phyloP scores from a whole-genome alignment of 2,888 invertebrate species.

The Nomada lathburiana region DNA sequence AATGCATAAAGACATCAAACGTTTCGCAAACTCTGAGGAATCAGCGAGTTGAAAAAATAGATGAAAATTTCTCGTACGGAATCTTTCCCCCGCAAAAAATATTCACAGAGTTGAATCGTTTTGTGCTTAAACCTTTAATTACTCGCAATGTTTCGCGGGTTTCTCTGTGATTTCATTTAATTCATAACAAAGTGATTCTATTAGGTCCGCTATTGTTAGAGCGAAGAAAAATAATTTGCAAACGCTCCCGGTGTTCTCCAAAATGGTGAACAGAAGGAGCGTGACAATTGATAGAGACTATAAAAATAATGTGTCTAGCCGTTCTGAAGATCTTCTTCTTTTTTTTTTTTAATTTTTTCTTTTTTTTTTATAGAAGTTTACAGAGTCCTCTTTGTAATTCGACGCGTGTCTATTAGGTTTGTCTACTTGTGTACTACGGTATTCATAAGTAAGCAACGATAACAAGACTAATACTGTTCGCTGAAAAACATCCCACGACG shows the following conservation, averaged over 20 bases:
- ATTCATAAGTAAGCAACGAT: conserved; percentile 63
- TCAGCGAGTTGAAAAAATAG: not conserved
- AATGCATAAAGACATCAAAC: not conserved
- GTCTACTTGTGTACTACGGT: conserved; percentile 38
- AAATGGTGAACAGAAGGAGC: conserved; percentile 44
- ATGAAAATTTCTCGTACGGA: conserved; percentile 19
- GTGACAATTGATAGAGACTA: conserved; percentile 64
- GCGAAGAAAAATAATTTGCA: conserved; percentile 52
- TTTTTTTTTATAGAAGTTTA: conserved; percentile 57
- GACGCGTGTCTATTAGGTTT: conserved; percentile 41
- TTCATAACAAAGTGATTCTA: conserved; percentile 22
- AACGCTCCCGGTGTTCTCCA: conserved; percentile 19
- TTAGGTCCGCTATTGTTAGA: conserved; percentile 8
- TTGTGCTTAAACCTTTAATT: conserved; percentile 7
- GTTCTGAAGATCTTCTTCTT: conserved; percentile 44
- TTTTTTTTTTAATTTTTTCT: conserved; percentile 27
- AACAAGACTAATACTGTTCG: conserved; percentile 58
- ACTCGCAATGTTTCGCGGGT: not conserved
- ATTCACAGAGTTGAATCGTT: not conserved
- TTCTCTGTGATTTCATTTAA: not conserved
- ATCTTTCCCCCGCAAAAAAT: conserved; percentile 5
- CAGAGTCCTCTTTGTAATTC: conserved; percentile 56
- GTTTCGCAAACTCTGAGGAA: not conserved
- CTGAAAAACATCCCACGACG: conserved; percentile 41
- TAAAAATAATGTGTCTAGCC: conserved; percentile 69